These are phyloP conservation scores for Notolabrus celidotus DNA, from an alignment of 2,797 vertebrate species.

Conservation along the genomic window DNA sequence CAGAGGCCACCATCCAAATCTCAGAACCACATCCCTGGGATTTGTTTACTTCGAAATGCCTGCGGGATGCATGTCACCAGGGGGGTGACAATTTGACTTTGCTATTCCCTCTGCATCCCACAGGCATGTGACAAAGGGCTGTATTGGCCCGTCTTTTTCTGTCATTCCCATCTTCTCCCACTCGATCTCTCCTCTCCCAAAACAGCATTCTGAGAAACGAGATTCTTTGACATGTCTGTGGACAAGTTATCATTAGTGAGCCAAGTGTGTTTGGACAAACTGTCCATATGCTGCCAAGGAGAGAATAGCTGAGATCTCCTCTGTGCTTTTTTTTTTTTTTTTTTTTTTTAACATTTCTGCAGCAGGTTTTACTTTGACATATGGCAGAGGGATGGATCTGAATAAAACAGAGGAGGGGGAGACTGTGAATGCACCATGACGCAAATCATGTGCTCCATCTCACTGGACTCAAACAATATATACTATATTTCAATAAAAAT, in stretches of 20 bases:
- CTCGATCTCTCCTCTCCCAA: conserved; percentile 53
- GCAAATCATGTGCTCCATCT: conserved; percentile 12
- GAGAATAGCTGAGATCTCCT: conserved; percentile 40
- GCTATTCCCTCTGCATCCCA: too few relatives aligned
- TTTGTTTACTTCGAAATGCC: conserved; percentile 69
- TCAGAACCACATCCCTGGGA: conserved; percentile 50
- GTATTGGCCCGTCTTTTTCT: conserved; percentile 67
- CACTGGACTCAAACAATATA: not conserved
- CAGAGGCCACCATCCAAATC: conserved; percentile 50
- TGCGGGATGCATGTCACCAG: conserved; percentile 72
- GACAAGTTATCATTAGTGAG: conserved; percentile 69
- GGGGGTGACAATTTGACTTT: conserved; percentile 72
- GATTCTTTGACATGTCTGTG: conserved; percentile 62
- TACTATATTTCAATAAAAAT: not conserved
- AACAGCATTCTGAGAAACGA: conserved; percentile 61
- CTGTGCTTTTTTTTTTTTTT: conserved; percentile 1
- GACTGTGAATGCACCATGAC: conserved; percentile 10
- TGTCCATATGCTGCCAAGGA: conserved; percentile 27
- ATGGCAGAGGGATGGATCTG: conserved; percentile 7
- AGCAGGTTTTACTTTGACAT: conserved; percentile 33
- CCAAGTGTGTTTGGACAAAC: conserved; percentile 65
- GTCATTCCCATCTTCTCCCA: conserved; percentile 57
- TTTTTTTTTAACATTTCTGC: conserved; percentile 20
- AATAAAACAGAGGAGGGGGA: not conserved
- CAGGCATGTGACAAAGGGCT: conserved; percentile 70